Conservation (phyloP, 2,888 invertebrate species). For the Emmelina monodactyla region DNA sequence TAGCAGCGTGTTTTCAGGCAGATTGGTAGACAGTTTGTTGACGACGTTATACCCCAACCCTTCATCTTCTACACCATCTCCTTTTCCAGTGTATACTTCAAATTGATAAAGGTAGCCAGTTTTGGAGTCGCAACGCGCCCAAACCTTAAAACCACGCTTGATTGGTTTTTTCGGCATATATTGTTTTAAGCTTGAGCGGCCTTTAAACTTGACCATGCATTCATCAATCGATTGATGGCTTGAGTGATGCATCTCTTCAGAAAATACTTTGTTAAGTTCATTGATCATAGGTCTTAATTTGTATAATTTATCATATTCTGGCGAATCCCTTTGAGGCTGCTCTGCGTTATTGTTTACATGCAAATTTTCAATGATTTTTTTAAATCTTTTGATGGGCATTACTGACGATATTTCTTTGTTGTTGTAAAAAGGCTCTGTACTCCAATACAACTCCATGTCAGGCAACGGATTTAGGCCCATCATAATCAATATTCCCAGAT, state of each 20-base stretch:
- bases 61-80: conserved; percentile 15
- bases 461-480: conserved; percentile 19
- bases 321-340: conserved; percentile 17
- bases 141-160: conserved; percentile 9
- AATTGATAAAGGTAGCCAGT: conserved; percentile 15
- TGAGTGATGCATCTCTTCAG: too few species aligned
- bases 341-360: conserved; percentile 18
- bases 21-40: conserved; percentile 14
- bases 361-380: conserved; percentile 21
- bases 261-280: conserved; percentile 18
- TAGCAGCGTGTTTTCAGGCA: conserved; percentile 19
- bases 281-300: conserved; percentile 18
- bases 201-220: conserved; percentile 23
- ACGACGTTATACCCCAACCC: conserved; percentile 18
- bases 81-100: conserved; percentile 17
- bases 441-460: conserved; percentile 18
- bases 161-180: conserved; percentile 20
- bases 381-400: conserved; percentile 20
- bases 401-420: conserved; percentile 20
- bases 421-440: conserved; percentile 21
- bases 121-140: conserved; percentile 6
- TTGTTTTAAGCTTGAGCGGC: conserved; percentile 17
- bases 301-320: conserved; percentile 19
- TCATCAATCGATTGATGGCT: too few species aligned
- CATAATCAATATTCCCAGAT: conserved; percentile 16